phyloP scores from a whole-genome alignment of 2,888 invertebrate species.

The Endotricha flammealis region DNA sequence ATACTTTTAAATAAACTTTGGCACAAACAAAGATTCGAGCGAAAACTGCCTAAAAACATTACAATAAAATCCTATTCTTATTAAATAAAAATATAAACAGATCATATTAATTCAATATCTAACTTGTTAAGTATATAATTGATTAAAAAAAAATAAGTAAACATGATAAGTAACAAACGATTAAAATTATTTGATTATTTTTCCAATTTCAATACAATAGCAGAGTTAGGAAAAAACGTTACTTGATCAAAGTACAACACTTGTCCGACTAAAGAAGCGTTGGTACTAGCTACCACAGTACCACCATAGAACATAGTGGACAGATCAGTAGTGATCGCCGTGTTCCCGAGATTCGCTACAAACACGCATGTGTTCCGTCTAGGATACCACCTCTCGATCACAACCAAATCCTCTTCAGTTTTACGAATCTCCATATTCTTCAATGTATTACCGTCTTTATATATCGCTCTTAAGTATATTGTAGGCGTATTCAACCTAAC shows the following conservation, averaged over 20 bases:
- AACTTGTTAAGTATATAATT: no score
- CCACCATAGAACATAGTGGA: conserved; percentile 88
- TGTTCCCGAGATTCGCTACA: conserved; percentile 83
- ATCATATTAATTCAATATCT: not conserved
- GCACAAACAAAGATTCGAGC: not conserved
- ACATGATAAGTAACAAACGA: no score
- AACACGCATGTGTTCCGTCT: conserved; percentile 86
- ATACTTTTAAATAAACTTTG: no score
- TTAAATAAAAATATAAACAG: not conserved
- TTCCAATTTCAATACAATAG: conserved; percentile 62
- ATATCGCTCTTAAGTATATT: conserved; percentile 84
- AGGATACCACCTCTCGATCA: conserved; percentile 88
- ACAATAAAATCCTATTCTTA: no score
- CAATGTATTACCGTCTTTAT: conserved; percentile 80
- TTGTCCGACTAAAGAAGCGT: conserved; percentile 52
- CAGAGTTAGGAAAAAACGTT: conserved; percentile 63
- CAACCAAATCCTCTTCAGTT: conserved; percentile 81
- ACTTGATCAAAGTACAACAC: conserved; percentile 62
- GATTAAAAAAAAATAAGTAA: no score
- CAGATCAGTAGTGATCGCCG: conserved; percentile 81
- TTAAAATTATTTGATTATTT: conserved; percentile 33
- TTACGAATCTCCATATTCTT: conserved; percentile 84
- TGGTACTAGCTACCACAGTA: conserved; percentile 60
- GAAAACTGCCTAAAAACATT: no score
- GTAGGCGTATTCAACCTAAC: conserved; percentile 82